These are phyloP conservation scores for Ooceraea biroi DNA, from an alignment of 1,140 invertebrate genomes.

Conservation along the genomic window DNA sequence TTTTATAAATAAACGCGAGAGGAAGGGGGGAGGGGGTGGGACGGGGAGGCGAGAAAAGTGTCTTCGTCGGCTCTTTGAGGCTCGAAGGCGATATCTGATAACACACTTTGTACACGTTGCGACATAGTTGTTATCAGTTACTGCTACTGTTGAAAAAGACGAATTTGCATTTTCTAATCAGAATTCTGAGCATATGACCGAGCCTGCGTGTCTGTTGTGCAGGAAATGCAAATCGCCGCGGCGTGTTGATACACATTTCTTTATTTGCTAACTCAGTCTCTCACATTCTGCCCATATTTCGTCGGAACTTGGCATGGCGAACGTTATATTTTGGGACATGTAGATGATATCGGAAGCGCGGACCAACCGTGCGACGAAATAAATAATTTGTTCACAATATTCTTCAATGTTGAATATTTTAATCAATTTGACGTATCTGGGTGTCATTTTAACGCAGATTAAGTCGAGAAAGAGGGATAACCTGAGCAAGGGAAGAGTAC, in stretches of 20 bases:
- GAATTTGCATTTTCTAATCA: slow-evolving; percentile 4
- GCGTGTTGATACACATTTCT: not conserved
- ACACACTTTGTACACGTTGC: not conserved
- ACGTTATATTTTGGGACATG: not conserved
- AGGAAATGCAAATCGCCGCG: not conserved
- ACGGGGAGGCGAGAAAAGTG: no score
- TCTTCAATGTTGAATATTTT: no score
- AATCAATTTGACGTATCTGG: no score
- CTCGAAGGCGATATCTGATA: not conserved
- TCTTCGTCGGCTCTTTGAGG: no score
- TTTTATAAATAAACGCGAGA: no score
- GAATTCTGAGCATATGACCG: not conserved
- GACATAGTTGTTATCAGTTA: not conserved
- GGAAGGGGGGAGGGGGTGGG: no score
- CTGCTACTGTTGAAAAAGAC: slow-evolving; percentile 4
- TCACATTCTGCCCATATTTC: not conserved
- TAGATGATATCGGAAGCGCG: no score
- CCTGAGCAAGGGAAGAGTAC: not conserved
- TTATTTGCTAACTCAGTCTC: not conserved
- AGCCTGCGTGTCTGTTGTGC: no score
- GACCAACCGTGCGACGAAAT: no score
- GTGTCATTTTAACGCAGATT: not conserved
- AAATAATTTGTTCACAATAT: no score
- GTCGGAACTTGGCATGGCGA: not conserved
- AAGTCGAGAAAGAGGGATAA: not conserved